These are phyloP conservation scores for Nephrotoma flavescens DNA, from an alignment of 2,888 invertebrate genomes.

Conservation along the genomic window DNA sequence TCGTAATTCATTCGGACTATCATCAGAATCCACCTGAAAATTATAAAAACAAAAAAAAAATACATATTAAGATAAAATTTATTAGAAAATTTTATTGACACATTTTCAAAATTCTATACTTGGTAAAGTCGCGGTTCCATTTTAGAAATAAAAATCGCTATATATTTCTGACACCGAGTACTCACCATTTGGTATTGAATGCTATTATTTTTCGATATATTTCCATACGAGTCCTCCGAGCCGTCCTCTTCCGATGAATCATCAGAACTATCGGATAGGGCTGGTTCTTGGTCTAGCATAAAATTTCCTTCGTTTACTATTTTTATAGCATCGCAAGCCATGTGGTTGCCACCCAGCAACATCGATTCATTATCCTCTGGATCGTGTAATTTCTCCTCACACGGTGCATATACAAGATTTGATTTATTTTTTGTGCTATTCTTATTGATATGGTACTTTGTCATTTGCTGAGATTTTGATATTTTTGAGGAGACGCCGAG, in stretches of 20 bases:
- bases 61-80: background rate
- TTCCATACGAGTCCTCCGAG: background rate
- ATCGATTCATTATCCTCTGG: background rate
- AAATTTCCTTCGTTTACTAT: conserved; percentile 14
- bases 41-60: background rate
- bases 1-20: background rate
- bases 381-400: conserved; percentile 24
- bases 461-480: conserved; percentile 16
- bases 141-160: too few relatives aligned
- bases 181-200: background rate
- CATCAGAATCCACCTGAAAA: background rate
- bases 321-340: background rate
- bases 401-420: conserved; percentile 23
- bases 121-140: too few relatives aligned
- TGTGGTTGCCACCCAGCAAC: background rate
- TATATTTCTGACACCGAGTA: background rate
- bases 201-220: background rate
- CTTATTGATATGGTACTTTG: conserved; percentile 15
- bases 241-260: conserved; percentile 19
- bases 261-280: conserved; percentile 19
- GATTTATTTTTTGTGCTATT: conserved; percentile 16
- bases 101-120: background rate
- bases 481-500: conserved; percentile 17
- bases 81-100: background rate
- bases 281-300: conserved; percentile 23